Conservation (phyloP, 2,888 invertebrate species). For the Idaea straminata region DNA sequence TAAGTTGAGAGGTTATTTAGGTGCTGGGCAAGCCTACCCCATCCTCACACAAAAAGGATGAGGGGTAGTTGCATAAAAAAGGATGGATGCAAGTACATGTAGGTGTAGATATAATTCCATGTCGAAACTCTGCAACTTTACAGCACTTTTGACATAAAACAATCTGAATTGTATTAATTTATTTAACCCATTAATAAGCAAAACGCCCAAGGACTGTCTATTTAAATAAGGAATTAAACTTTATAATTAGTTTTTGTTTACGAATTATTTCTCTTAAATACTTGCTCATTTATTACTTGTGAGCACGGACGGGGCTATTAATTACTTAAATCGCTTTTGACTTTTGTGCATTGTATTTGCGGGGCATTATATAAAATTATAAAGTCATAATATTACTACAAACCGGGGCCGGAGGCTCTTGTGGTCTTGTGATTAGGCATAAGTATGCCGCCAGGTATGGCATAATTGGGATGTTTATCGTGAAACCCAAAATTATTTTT, state of each 20-base stretch:
- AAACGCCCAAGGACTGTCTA: background rate
- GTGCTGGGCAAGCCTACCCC: too few relatives aligned
- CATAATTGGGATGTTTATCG: too few relatives aligned
- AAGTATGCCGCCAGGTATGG: too few relatives aligned
- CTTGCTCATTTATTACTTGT: background rate
- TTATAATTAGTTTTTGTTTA: background rate
- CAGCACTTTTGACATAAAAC: background rate
- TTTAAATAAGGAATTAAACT: conserved; percentile 4
- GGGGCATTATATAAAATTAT: background rate
- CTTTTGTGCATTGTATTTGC: background rate
- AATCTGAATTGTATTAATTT: background rate
- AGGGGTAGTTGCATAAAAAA: too few relatives aligned
- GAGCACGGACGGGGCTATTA: background rate
- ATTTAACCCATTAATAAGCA: background rate
- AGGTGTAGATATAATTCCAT: too few relatives aligned
- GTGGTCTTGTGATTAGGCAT: too few relatives aligned
- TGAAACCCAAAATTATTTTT: too few relatives aligned
- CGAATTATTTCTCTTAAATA: background rate
- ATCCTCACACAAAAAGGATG: too few relatives aligned
- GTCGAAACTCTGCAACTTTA: background rate
- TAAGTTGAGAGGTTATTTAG: too few relatives aligned
- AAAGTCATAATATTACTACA: too few relatives aligned
- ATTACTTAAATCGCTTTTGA: background rate
- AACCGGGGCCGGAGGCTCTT: too few relatives aligned
- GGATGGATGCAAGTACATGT: too few relatives aligned